Base-by-base conservation (phyloP, 2,113 vertebrate species). In the Zosterops japonicus region DNA sequence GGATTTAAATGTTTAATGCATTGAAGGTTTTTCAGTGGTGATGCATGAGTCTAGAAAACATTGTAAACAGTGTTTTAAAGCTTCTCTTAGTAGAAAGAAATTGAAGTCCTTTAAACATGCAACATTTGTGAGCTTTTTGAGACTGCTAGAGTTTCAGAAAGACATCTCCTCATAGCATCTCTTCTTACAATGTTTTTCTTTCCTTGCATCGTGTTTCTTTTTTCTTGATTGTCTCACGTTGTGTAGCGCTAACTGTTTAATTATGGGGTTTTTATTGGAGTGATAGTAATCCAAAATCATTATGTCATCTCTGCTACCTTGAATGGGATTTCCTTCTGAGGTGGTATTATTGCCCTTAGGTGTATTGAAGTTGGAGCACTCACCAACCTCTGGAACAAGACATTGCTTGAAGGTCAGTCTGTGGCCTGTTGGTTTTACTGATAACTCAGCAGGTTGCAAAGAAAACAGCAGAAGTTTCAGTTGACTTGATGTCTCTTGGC, bases 1-100 rank as follows among this genome's bases (percentile, higher is more conserved):
- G 8, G 5, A 47, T 96, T 89, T 93, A 88, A 95, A 95, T 93
- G 75, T 93, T 93, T 94, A 76, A 89, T 94, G 35, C 55, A 49
- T 68, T 80, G 70, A 52, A 75, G 42, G 42, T 90, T 25, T 87
- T 96, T 86, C 74, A 74, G 68, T 70, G 8, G 67, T 83, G 89
- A 77, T 93, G 53, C 61, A 56, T 65, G 77, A 86, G 50, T 47
- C 44, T 67, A 81, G 44, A 80, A 95, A 95, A 93, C n/a, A 23
- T 71, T 75, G n/a, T 95, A 91, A 94, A 71, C 88, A 82, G 57
- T 67, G 7, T 86, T 95, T 94, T 93, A 42, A 95, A 70, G 74
- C 44, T 56, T 91, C 42, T 68, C 16, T 83, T 87, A 69, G 22
- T 50, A 35, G 25, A 60, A 90, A 74, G 50, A 96, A 92, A 50